Evolutionary conservation across 2,888 invertebrate species (phyloP), one percentile per base, ranked within the genome.

Genomic region (Hirtodrosophila duncani): DNA sequence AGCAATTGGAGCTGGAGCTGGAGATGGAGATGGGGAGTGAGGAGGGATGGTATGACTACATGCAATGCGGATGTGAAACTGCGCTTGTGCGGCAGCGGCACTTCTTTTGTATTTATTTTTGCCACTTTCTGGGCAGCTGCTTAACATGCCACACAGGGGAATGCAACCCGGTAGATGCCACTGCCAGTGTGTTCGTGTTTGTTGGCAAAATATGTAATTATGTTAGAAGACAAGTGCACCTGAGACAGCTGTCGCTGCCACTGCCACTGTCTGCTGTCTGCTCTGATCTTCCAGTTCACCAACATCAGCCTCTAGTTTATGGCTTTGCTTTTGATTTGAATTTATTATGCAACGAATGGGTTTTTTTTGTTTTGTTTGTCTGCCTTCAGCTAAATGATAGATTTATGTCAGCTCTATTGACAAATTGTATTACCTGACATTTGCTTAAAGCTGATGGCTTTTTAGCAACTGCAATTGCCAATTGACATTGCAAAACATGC

Each of bases 321-420:
- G 56, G 52, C 38, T 46, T 63, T 45, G 63, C 51, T 53, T 67
- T 52, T 70, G 63, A 61, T 61, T 70, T 57, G 50, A 63, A 57
- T 72, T 67, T 71, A 66, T 71, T 72, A 71, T 71, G 72, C 61
- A 72, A 77, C 61, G n/a, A n/a, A n/a, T n/a, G n/a, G n/a, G n/a
- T 45, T 44, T 59, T 37, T 26, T 33, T 21, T 1, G 39, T 33
- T 42, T 36, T 43, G 59, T 41, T 57, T 34, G 30, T 57, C 34
- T 60, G 57, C 78, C 74, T 58, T 67, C 48, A 55, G 48, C 52
- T 48, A n/a, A n/a, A n/a, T 63, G 67, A 74, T 70, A 67, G 71
- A 78, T 74, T 78, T 78, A 74, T 74, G 72, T 63, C 74, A 74
- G 62, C 49, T 26, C 48, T 46, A 49, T 74, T 70, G 72, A 78